A percentile compares a stretch with the other conserved stretches of the same genome.
phyloP scores from a whole-genome alignment of 92 coral and sea anemone species.

The Chrysogorgia sp. region DNA sequence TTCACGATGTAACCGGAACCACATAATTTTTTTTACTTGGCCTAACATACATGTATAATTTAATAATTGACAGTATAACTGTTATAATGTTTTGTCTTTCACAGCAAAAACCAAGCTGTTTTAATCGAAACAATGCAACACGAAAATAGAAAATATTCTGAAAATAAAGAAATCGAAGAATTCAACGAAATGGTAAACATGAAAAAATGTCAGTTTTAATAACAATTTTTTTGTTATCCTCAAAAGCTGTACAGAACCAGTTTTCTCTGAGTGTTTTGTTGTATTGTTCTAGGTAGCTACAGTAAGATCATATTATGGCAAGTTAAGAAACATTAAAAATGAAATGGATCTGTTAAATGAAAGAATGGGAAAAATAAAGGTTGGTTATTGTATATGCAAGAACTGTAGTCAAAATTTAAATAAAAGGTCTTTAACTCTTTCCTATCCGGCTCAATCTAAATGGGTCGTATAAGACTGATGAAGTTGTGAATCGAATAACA shows the following conservation, averaged over 20 bases:
- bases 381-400: slow-evolving; percentile 7
- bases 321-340: slow-evolving; percentile 71
- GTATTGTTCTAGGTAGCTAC: slow-evolving; percentile 68
- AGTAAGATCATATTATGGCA: slow-evolving; percentile 74
- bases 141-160: slow-evolving; percentile 92
- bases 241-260: neutral
- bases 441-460: neutral
- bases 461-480: too few species aligned
- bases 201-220: too few species aligned
- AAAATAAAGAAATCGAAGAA: slow-evolving; percentile 79
- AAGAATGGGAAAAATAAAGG: slow-evolving; percentile 81
- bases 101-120: slow-evolving; percentile 91
- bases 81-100: neutral
- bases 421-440: neutral
- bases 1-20: too few species aligned
- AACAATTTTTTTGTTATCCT: neutral
- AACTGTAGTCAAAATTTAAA: neutral
- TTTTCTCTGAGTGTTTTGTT: neutral
- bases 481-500: too few species aligned
- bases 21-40: too few species aligned
- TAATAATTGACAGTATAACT: neutral
- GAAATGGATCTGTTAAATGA: slow-evolving; percentile 89
- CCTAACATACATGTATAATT: neutral
- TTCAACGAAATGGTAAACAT: slow-evolving; percentile 74
- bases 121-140: slow-evolving; percentile 97